These are phyloP conservation scores for Bubalus kerabau DNA, from an alignment of 2,113 vertebrate species.

Conservation along the genomic window DNA sequence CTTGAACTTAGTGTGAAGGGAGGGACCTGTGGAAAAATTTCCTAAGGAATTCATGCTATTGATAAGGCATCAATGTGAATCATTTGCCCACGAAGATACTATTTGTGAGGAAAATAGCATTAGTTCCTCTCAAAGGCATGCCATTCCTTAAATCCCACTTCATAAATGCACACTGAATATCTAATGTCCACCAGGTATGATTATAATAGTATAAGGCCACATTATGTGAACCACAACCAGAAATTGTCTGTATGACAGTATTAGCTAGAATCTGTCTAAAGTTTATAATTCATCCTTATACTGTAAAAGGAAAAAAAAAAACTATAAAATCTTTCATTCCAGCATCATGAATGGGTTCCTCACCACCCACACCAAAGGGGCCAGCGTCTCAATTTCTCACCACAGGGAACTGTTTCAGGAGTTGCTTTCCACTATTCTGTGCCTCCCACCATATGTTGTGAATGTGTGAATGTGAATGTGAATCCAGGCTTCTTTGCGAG, in stretches of 20 bases:
- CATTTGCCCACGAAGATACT: neutral
- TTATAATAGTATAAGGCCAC: neutral
- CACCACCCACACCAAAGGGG: neutral
- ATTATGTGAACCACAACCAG: neutral
- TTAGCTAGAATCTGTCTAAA: neutral
- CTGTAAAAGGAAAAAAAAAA: neutral
- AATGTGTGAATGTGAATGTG: neutral
- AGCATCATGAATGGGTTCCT: neutral
- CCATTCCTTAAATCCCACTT: neutral
- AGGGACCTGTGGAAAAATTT: constrained; percentile 1
- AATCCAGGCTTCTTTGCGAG: neutral
- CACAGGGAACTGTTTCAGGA: neutral
- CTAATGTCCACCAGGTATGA: neutral
- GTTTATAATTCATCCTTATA: neutral
- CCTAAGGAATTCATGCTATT: neutral
- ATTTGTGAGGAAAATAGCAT: neutral
- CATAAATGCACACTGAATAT: neutral
- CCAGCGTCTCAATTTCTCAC: neutral
- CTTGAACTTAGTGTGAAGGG: neutral
- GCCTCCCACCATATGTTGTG: neutral
- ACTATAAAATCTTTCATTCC: neutral
- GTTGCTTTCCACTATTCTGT: neutral
- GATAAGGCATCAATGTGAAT: neutral
- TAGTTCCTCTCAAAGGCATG: neutral
- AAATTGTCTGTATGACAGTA: neutral